Evolutionary conservation across 2,888 invertebrate species (phyloP).

Genomic region (Rhimphoctona megacephalus): DNA sequence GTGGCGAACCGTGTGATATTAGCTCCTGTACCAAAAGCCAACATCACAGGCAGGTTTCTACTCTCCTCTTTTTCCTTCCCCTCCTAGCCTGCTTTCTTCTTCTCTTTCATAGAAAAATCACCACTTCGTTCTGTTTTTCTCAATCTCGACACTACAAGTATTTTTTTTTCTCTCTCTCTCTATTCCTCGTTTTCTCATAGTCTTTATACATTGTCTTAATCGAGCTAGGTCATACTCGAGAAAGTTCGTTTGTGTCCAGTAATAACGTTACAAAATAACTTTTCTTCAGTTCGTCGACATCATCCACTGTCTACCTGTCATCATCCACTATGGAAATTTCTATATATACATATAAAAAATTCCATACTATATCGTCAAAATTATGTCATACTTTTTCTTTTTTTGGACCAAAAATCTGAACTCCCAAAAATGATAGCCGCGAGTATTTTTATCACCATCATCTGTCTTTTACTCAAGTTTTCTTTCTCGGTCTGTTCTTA

Average conservation of each 20-base stretch:
- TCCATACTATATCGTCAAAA: not conserved
- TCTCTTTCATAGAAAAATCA: not conserved
- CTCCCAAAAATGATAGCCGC: not conserved
- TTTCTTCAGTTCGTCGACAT: constrained; percentile 16
- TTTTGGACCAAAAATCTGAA: not conserved
- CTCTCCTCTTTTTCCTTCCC: not conserved
- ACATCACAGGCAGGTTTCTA: constrained; percentile 13
- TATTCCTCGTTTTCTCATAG: constrained; percentile 4
- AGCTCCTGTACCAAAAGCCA: constrained; percentile 68
- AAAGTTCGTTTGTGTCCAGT: constrained; percentile 54
- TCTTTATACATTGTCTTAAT: constrained; percentile 21
- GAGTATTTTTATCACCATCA: not conserved
- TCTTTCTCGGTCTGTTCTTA: not conserved
- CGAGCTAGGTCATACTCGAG: constrained; percentile 33
- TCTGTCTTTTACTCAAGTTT: not conserved
- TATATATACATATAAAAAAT: no score
- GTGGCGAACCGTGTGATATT: constrained; percentile 79
- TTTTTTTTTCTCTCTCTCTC: constrained; percentile 10
- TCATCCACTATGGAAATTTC: no score
- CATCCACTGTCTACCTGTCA: constrained; percentile 34
- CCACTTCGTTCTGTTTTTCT: constrained; percentile 25
- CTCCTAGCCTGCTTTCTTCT: not conserved
- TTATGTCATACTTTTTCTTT: no score
- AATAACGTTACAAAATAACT: constrained; percentile 60
- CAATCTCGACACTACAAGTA: constrained; percentile 11